A percentile compares a stretch with the other conserved stretches of the same genome.
phyloP scores from a whole-genome alignment of 2,888 invertebrate species.

The Hipparchia sbordonii region DNA sequence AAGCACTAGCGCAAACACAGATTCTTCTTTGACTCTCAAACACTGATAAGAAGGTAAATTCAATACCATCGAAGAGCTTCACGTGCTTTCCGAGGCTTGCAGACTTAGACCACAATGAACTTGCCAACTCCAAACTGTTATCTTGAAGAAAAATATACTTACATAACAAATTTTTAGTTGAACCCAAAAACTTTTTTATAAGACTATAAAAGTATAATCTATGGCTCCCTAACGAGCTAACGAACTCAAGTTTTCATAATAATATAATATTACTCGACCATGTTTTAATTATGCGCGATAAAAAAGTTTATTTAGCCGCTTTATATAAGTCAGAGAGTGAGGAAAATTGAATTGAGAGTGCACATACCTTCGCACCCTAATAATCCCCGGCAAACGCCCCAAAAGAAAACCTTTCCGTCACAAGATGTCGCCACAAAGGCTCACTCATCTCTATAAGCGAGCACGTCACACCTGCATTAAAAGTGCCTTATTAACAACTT shows the following conservation, averaged over 20 bases:
- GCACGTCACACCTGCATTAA: conserved; percentile 72
- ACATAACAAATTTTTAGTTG: too few species aligned
- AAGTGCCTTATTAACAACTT: conserved; percentile 78
- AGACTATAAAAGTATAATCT: background rate
- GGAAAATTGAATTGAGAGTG: conserved; percentile 28
- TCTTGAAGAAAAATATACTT: too few species aligned
- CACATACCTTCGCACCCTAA: conserved; percentile 39
- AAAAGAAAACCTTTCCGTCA: conserved; percentile 56
- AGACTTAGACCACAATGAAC: too few species aligned
- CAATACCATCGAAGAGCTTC: too few species aligned
- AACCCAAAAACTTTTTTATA: background rate
- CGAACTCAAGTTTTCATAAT: background rate
- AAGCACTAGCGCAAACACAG: too few species aligned
- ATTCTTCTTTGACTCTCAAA: too few species aligned
- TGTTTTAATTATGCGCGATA: conserved; percentile 15
- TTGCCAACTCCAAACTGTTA: too few species aligned
- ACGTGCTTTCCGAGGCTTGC: too few species aligned
- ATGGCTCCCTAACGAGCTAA: conserved; percentile 5
- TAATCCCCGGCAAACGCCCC: conserved; percentile 46
- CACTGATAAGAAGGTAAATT: too few species aligned
- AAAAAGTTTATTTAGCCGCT: conserved; percentile 15
- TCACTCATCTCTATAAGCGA: conserved; percentile 63
- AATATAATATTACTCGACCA: conserved; percentile 18
- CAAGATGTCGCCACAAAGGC: conserved; percentile 57
- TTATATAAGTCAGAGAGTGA: conserved; percentile 23